Evolutionary conservation across 2,113 vertebrate species (phyloP).

Genomic region (Cochlearius cochlearius): DNA sequence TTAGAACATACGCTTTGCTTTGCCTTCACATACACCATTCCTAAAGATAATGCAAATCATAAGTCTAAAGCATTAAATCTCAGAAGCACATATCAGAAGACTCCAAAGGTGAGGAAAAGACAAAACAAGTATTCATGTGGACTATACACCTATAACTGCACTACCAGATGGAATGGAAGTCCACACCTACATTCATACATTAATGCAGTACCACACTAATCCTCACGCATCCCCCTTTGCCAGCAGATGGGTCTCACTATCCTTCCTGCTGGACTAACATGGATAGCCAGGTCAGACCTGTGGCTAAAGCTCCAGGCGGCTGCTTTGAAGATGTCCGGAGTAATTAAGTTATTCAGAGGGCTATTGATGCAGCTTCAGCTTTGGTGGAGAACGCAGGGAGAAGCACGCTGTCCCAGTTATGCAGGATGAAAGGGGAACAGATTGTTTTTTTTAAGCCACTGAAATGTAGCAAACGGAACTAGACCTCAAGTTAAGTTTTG

Average conservation of each 20-base stretch:
- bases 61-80: neutral
- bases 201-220: neutral
- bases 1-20: neutral
- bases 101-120: neutral
- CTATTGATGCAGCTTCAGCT: neutral
- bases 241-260: neutral
- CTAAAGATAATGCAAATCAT: neutral
- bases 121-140: neutral
- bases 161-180: neutral
- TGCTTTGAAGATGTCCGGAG: neutral
- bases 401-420: neutral
- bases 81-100: neutral
- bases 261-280: neutral
- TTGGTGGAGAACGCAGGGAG: neutral
- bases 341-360: neutral
- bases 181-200: neutral
- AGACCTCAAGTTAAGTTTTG: neutral
- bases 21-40: neutral
- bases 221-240: neutral
- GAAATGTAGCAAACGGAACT: neutral
- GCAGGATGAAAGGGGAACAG: neutral
- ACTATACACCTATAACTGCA: neutral
- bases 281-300: neutral
- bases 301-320: neutral
- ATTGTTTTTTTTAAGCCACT: neutral